Conservation (phyloP, 2,888 invertebrate species). For the Carterocephalus palaemon region DNA sequence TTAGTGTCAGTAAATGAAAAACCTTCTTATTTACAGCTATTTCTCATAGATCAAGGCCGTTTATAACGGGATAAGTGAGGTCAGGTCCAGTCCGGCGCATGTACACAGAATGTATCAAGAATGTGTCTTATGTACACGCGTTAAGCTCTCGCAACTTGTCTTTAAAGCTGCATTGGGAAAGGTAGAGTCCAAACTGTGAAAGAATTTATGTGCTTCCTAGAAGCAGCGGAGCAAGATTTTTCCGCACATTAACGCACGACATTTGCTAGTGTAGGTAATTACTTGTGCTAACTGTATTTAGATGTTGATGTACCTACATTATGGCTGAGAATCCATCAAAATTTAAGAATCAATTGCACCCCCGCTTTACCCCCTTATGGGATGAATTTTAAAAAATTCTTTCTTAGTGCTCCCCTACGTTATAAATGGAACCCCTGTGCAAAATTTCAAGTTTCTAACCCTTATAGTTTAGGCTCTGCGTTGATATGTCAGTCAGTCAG, state of each 20-base stretch:
- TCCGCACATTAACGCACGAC: conserved; percentile 33
- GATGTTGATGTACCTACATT: conserved; percentile 2
- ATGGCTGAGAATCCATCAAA: no score
- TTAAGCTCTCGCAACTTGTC: background rate
- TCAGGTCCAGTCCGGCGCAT: background rate
- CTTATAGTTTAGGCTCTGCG: no score
- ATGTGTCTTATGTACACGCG: background rate
- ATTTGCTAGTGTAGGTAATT: conserved; percentile 7
- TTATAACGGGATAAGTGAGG: conserved; percentile 32
- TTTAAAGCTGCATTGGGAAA: conserved; percentile 2
- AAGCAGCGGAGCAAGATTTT: conserved; percentile 35
- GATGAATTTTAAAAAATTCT: no score
- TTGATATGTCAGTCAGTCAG: no score
- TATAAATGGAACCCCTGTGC: no score
- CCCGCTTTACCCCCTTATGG: no score
- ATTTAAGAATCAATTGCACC: no score
- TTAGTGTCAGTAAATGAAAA: no score
- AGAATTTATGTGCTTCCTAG: conserved; percentile 1
- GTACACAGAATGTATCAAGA: background rate
- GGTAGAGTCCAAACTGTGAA: background rate
- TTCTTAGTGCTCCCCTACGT: no score
- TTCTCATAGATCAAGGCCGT: conserved; percentile 33
- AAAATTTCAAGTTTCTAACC: no score
- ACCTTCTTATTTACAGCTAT: no score
- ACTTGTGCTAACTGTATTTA: conserved; percentile 13